Percentiles rank a stretch among this genome's conserved stretches.
Conservation (phyloP, 2,888 invertebrate genomes). For the Campoplex nolae region DNA sequence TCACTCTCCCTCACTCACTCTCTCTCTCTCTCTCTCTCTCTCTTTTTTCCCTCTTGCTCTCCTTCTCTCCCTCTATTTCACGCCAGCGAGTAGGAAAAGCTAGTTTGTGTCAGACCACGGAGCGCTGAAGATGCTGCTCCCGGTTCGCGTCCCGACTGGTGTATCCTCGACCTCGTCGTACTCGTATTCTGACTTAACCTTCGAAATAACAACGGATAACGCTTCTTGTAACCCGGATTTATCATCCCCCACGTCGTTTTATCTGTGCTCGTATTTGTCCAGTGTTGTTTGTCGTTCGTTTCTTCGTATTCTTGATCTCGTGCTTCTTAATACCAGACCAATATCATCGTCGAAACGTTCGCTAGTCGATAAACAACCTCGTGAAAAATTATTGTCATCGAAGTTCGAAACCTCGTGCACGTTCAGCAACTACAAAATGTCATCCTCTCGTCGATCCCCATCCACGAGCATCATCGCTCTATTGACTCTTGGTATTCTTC, state of each 20-base stretch:
- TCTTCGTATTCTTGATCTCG: slow-evolving; percentile 35
- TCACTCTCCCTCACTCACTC: background rate
- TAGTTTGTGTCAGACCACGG: slow-evolving; percentile 84
- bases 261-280: slow-evolving; percentile 55
- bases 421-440: slow-evolving; percentile 16
- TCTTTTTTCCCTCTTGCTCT: slow-evolving; percentile 14
- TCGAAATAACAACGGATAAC: slow-evolving; percentile 62
- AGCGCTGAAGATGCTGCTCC: slow-evolving; percentile 82
- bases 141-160: slow-evolving; percentile 78
- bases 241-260: slow-evolving; percentile 31
- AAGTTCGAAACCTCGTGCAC: background rate
- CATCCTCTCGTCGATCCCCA: slow-evolving; percentile 5
- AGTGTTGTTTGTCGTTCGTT: slow-evolving; percentile 50
- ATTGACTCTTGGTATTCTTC: slow-evolving; percentile 65
- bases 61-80: slow-evolving; percentile 74
- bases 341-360: background rate
- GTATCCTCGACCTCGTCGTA: slow-evolving; percentile 72
- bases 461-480: slow-evolving; percentile 38
- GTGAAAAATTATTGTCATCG: background rate
- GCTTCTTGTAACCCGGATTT: slow-evolving; percentile 20
- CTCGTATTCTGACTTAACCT: slow-evolving; percentile 53
- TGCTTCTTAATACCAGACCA: background rate
- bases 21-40: slow-evolving; percentile 19
- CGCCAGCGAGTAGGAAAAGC: slow-evolving; percentile 77
- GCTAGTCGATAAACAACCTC: background rate